Percentiles rank a stretch among this genome's conserved stretches.
phyloP scores from a whole-genome alignment of 2,888 invertebrate species.

The Polietes domitor region DNA sequence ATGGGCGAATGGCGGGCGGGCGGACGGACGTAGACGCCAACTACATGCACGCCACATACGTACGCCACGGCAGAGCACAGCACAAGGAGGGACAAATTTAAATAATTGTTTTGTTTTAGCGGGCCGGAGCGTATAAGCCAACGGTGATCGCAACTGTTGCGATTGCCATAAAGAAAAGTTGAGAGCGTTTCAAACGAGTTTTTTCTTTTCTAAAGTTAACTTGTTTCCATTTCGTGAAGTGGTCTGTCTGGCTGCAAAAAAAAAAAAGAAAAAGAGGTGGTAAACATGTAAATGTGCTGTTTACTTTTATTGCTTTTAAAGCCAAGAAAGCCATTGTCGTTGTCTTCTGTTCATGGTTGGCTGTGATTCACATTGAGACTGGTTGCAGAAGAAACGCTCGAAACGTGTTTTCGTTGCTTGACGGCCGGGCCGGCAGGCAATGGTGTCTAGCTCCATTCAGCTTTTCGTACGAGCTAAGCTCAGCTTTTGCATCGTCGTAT shows the following conservation, averaged over 20 bases:
- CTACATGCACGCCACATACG: too few relatives aligned
- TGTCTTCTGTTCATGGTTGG: not conserved
- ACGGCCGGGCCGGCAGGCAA: not conserved
- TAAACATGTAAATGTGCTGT: conserved; percentile 13
- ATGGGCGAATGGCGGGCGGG: not conserved
- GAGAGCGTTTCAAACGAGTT: conserved; percentile 18
- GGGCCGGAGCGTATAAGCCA: not conserved
- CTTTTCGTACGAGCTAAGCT: not conserved
- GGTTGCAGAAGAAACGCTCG: not conserved
- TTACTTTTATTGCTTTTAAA: not conserved
- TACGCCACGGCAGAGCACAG: not conserved
- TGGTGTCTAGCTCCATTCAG: not conserved
- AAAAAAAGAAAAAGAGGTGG: not conserved
- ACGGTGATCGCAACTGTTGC: not conserved
- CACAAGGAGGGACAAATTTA: not conserved
- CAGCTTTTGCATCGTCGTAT: not conserved
- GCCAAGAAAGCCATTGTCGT: not conserved
- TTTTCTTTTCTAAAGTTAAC: not conserved
- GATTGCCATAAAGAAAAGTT: conserved; percentile 8
- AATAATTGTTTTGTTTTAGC: not conserved
- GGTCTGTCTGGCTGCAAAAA: not conserved
- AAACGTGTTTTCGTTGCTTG: not conserved
- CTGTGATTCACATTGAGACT: not conserved
- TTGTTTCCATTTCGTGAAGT: not conserved
- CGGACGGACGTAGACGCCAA: too few relatives aligned